Conservation (phyloP, 2,888 invertebrate species). For the Glaucopsyche alexis region DNA sequence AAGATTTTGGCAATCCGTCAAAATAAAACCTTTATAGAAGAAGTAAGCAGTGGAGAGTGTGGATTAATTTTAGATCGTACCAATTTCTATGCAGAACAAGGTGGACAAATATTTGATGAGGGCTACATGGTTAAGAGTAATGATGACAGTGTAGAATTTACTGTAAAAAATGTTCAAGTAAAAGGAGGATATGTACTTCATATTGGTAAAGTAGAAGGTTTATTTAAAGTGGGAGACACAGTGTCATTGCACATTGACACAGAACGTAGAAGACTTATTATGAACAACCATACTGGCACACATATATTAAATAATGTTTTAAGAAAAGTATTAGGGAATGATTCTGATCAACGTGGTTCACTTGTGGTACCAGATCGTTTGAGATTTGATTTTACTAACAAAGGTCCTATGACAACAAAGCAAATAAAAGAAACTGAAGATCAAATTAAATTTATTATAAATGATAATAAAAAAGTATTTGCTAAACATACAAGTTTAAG, state of each 20-base stretch:
- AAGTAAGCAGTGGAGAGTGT: conserved; percentile 91
- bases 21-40: conserved; percentile 91
- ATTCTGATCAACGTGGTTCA: conserved; percentile 97
- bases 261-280: conserved; percentile 91
- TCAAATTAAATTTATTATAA: conserved; percentile 87
- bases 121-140: conserved; percentile 91
- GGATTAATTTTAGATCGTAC: conserved; percentile 95
- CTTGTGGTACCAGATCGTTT: conserved; percentile 98
- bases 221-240: conserved; percentile 90
- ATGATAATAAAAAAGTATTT: conserved; percentile 88
- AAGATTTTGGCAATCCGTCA: conserved; percentile 90
- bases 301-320: conserved; percentile 97
- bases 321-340: conserved; percentile 92
- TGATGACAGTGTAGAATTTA: conserved; percentile 94
- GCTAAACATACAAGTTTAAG: conserved; percentile 91
- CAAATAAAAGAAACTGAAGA: conserved; percentile 94
- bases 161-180: conserved; percentile 95
- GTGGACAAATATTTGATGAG: conserved; percentile 98
- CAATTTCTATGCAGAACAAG: conserved; percentile 99
- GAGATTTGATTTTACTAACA: conserved; percentile 98
- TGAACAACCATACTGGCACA: conserved; percentile 99
- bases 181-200: conserved; percentile 98
- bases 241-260: conserved; percentile 91
- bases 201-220: conserved; percentile 93
- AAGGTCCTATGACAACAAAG: conserved; percentile 92